Evolutionary conservation across 2,797 vertebrate genomes (phyloP), one percentile per base, ranked within the genome.

Genomic region (Gadopsis bispinosus): DNA sequence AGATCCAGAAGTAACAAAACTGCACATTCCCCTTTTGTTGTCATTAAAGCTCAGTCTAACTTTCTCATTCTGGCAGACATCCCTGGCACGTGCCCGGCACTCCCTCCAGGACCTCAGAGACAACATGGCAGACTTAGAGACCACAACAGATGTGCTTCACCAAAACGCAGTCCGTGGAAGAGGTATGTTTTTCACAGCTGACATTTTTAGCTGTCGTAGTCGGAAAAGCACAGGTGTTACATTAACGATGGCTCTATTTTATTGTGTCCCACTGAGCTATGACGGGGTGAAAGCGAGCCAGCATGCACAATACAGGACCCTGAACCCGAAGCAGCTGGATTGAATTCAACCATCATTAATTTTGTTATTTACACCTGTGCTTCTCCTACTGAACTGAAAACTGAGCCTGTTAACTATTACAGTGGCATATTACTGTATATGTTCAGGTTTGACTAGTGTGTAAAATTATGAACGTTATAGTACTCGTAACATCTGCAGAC

Each of bases 131-230:
- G 29, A 45, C 3, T 17, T 9, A 29, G 20, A 33, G 20, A 51
- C 31, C 17, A n/a, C 0, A 16, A 54, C 5, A 51, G 22, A 54
- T 41, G 5, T 26, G n/a, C 20, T 5, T 67, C 39, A 37, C 7
- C 20, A 33, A 66, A 72, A 6, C 35, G 6, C 19, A 54, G 31
- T 51, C 4, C 2, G n/a, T 19, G 2, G 48, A 63, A 54, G 3
- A 53, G 45, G 70, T 75, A 75, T 75, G 48, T 17, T 29, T 61
- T 71, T 39, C 29, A 48, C 3, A 20, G n/a, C n/a, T 77, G 9
- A 20, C 16, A 39, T 69, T 48, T 22, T 67, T 17, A 63, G n/a
- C 8, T 35, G 14, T 45, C 9, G 41, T 22, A 4, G 62, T 29
- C 7, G 0, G 41, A 56, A 51, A 77, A 60, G 3, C 50, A 61